Conservation (phyloP, 2,888 invertebrate genomes). For the Ditylenchus weischeri region DNA sequence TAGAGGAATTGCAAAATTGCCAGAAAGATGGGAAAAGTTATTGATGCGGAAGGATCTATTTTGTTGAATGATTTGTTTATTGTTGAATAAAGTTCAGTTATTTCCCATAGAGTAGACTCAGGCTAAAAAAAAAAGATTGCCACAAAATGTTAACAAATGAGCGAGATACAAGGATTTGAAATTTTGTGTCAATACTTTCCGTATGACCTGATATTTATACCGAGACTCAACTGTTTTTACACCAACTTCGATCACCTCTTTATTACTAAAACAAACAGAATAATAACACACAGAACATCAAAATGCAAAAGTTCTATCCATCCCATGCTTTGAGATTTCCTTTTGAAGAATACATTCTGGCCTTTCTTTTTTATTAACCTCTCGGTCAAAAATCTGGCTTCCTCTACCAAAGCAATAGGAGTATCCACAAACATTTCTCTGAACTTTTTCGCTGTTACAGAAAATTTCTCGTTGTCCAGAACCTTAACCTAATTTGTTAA, state of each 20-base stretch:
- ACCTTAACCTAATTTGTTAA: not conserved
- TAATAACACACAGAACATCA: not conserved
- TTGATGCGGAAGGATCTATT: too few species aligned
- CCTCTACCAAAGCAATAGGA: not conserved
- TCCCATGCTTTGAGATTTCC: not conserved
- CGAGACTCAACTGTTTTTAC: too few species aligned
- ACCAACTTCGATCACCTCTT: conserved; percentile 1
- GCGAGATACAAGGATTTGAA: too few species aligned
- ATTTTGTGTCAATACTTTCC: too few species aligned
- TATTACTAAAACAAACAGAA: not conserved
- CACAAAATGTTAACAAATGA: too few species aligned
- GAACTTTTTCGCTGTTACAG: not conserved
- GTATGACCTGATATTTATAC: too few species aligned
- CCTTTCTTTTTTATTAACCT: not conserved
- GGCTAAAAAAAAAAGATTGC: too few species aligned
- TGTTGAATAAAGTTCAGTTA: too few species aligned
- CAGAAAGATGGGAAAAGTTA: too few species aligned
- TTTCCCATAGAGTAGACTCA: too few species aligned
- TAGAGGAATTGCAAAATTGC: too few species aligned
- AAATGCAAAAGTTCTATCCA: not conserved
- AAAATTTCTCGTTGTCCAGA: not conserved
- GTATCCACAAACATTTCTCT: not conserved
- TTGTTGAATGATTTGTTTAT: too few species aligned
- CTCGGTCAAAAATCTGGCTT: not conserved
- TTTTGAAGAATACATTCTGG: not conserved